Conservation (phyloP, 2,113 vertebrate genomes). For the Lanius collurio region DNA sequence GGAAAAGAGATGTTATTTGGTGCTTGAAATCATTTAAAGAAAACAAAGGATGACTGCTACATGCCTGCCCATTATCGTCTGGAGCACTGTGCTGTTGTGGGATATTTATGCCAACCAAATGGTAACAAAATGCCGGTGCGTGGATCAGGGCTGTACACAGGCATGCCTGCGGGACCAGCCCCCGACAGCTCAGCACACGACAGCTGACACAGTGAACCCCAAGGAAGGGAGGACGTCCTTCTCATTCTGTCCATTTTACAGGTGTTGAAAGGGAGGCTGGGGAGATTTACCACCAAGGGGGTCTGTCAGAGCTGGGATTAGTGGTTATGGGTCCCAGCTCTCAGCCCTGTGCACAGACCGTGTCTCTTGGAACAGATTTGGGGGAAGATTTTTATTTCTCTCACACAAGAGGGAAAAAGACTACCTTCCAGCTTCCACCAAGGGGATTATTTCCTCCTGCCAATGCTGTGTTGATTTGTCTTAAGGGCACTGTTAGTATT, state of each 20-base stretch:
- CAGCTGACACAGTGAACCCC: fast-evolving
- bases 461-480: not conserved
- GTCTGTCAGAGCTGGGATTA: not conserved
- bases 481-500: not conserved
- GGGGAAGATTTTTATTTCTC: not conserved
- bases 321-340: not conserved
- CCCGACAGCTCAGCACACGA: fast-evolving
- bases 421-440: not conserved
- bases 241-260: not conserved
- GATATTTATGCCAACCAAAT: conserved; percentile 12
- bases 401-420: not conserved
- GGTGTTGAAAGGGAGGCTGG: not conserved
- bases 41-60: conserved; percentile 48
- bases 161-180: not conserved
- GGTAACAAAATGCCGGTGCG: not conserved
- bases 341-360: not conserved
- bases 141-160: not conserved
- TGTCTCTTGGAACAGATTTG: not conserved
- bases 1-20: conserved; percentile 21
- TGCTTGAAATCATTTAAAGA: conserved; percentile 25
- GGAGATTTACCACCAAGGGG: not conserved
- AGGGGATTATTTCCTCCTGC: conserved; percentile 9
- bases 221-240: fast-evolving
- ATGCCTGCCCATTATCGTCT: not conserved
- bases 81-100: not conserved